Evolutionary conservation across 2,797 vertebrate genomes (phyloP), one percentile per base, ranked within the genome.

Genomic region (Sebastes oblongus): DNA sequence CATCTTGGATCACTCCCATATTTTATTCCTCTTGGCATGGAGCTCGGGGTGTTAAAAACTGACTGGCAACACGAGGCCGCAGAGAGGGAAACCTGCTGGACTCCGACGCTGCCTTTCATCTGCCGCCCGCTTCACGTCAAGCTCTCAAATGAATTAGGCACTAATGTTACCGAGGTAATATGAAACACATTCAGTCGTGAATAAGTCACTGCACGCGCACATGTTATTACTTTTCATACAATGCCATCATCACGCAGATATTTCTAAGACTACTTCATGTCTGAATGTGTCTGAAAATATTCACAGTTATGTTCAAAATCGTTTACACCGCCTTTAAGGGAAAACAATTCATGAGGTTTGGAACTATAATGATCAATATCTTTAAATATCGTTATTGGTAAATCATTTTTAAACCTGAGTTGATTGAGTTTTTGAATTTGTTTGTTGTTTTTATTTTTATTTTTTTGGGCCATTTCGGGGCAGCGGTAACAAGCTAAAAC

Each of bases 11-110:
- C 72, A 75, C 75, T 72, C 29, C 70, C 22, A 9, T 70, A 22
- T 87, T 92, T 92, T 83, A 88, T 88, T 83, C 80, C 42, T 81
- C 72, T 82, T 94, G 94, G 93, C 90, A 55, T 5, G 61, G 75
- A 42, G 20, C 77, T 79, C 6, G 0, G 79, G 50, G 61, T 50
- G 85, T 88, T 85, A 71, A 80, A 76, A 88, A 80, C 70, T 20
- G 75, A 81, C 80, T 86, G 86, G 86, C 86, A 89, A 56, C 76
- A 14, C 14, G 0, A 68, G 75, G 82, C 84, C 72, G 3, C 72
- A 6, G 78, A 64, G 75, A 77, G 71, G 60, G 61, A 80, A 82
- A 76, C 75, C 80, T 82, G 88, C 77, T 54, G 77, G 79, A 72
- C 22, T 50, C 30, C 46, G 25, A 60, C 2, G 16, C 66, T 4